phyloP scores from a whole-genome alignment of 2,888 invertebrate species.

The Synergus umbraculus region DNA sequence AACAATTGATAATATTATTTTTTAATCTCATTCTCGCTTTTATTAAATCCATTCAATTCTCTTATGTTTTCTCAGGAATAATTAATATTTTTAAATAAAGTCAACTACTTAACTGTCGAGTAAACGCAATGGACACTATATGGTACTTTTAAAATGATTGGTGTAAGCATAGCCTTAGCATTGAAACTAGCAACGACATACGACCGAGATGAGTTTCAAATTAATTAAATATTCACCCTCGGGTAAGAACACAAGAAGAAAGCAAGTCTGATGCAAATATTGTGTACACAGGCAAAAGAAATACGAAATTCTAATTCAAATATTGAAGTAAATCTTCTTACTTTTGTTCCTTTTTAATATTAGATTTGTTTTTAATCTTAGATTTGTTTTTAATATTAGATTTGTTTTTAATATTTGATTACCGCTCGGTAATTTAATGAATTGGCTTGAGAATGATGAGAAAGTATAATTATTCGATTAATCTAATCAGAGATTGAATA shows the following conservation, averaged over 20 bases:
- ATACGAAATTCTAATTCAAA: neutral
- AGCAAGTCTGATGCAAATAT: neutral
- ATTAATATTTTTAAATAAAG: too few relatives aligned
- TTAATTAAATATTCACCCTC: conserved; percentile 20
- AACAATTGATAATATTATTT: too few relatives aligned
- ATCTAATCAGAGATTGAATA: neutral
- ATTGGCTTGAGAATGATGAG: neutral
- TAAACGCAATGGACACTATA: neutral
- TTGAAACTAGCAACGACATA: conserved; percentile 2
- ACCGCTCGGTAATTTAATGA: neutral
- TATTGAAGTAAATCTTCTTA: neutral
- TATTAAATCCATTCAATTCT: too few relatives aligned
- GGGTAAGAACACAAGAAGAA: neutral
- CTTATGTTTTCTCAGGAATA: too few relatives aligned
- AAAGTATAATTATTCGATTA: neutral
- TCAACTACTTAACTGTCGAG: too few relatives aligned
- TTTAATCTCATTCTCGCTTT: too few relatives aligned
- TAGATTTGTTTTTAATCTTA: neutral
- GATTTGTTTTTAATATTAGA: neutral
- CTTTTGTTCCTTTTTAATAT: too few relatives aligned
- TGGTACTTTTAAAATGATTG: neutral
- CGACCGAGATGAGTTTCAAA: neutral
- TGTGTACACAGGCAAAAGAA: neutral
- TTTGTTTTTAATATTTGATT: neutral
- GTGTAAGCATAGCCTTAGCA: neutral